phyloP scores from a whole-genome alignment of 1,140 invertebrate genomes.

The Cyclargus thomasi region DNA sequence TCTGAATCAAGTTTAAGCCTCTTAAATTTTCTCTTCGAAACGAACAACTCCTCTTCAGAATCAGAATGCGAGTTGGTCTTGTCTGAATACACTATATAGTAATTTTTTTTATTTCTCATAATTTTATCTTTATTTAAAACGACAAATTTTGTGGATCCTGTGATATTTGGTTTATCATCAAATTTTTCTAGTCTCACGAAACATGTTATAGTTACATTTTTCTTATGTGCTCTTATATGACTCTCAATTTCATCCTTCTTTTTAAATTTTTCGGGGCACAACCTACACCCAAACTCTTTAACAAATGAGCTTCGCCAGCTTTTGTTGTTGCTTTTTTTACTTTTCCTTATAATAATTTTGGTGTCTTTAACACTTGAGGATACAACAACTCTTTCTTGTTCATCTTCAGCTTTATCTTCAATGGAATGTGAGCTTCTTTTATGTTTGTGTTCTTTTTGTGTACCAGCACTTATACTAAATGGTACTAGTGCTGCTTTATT shows the following conservation, averaged over 20 bases:
- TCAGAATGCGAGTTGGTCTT: constrained; percentile 21
- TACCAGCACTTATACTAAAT: background rate
- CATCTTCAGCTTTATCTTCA: background rate
- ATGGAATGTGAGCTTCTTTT: background rate
- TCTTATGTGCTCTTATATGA: constrained; percentile 31
- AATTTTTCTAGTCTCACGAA: constrained; percentile 38
- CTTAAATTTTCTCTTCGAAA: constrained; percentile 31
- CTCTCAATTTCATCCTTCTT: constrained; percentile 27
- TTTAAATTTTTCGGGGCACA: constrained; percentile 35
- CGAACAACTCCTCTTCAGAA: constrained; percentile 31
- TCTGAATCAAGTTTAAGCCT: constrained; percentile 38
- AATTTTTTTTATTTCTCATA: constrained; percentile 35
- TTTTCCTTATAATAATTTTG: constrained; percentile 8
- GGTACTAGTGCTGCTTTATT: too few relatives aligned
- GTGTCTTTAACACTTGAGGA: background rate
- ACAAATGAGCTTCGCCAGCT: constrained; percentile 26
- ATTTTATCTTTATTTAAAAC: constrained; percentile 38
- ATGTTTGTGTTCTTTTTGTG: background rate
- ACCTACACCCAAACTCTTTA: constrained; percentile 42
- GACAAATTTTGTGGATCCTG: constrained; percentile 35
- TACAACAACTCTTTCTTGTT: constrained; percentile 7
- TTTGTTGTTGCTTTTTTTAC: background rate
- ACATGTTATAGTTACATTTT: constrained; percentile 37
- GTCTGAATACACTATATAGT: constrained; percentile 33
- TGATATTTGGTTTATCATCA: constrained; percentile 44